Evolutionary conservation across 1,140 invertebrate species (phyloP).

Genomic region (Neomicropteryx cornuta): DNA sequence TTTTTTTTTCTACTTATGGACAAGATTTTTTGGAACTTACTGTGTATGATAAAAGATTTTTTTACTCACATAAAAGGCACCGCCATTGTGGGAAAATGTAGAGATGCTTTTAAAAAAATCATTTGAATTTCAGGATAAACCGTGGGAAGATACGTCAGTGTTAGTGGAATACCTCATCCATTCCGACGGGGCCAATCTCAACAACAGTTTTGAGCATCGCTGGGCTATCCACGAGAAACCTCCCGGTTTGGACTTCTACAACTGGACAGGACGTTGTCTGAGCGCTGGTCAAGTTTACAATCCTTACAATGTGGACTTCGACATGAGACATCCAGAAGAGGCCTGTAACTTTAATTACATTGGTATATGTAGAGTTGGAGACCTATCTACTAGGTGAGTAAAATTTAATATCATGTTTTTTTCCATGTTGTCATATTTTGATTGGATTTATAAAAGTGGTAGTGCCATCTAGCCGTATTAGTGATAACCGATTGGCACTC

Average conservation of each 20-base stretch:
- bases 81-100: too few relatives aligned
- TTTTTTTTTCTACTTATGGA: too few relatives aligned
- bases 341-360: constrained; percentile 41
- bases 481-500: background rate
- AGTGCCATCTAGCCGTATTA: background rate
- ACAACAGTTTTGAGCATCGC: constrained; percentile 66
- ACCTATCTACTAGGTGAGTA: constrained; percentile 41
- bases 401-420: too few relatives aligned
- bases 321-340: constrained; percentile 35
- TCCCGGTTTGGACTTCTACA: constrained; percentile 70
- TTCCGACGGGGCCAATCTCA: constrained; percentile 70
- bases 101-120: too few relatives aligned
- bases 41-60: too few relatives aligned
- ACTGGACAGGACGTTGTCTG: constrained; percentile 76
- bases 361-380: constrained; percentile 54
- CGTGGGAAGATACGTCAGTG: constrained; percentile 71
- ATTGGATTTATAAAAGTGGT: background rate
- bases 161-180: constrained; percentile 72
- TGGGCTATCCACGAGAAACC: constrained; percentile 51
- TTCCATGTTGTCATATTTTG: background rate
- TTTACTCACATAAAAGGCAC: too few relatives aligned
- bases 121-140: constrained; percentile 61
- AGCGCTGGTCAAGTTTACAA: constrained; percentile 73
- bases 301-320: constrained; percentile 59
- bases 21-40: too few relatives aligned